Evolutionary conservation across 2,888 invertebrate species (phyloP).

Genomic region (Hydriomena furcata): DNA sequence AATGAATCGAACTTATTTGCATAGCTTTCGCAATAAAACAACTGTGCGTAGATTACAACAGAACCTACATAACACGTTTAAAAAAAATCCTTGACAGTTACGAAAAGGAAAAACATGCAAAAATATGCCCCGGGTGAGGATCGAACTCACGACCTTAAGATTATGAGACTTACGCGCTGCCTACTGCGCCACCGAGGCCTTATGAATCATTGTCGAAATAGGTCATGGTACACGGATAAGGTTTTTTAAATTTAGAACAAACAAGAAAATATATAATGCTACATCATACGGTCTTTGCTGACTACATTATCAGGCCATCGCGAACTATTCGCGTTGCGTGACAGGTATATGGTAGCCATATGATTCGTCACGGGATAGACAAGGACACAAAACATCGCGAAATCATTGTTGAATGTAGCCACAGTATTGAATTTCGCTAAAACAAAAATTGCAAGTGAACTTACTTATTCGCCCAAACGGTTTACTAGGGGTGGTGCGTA

Average conservation of each 20-base stretch:
- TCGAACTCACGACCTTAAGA: conserved; percentile 98
- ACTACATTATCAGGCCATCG: no score
- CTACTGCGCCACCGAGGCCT: conserved; percentile 94
- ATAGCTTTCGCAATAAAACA: conserved; percentile 51
- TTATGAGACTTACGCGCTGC: conserved; percentile 96
- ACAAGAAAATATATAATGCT: no score
- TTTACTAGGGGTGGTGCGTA: no score
- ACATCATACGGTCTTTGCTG: no score
- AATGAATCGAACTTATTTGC: conserved; percentile 58
- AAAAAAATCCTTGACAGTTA: conserved; percentile 27
- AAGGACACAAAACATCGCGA: no score
- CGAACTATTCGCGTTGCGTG: no score
- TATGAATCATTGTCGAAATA: conserved; percentile 27
- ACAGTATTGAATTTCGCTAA: no score
- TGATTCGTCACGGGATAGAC: no score
- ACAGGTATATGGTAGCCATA: no score
- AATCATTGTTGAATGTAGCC: no score
- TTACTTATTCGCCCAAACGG: no score
- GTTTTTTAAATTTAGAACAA: not conserved
- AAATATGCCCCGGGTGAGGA: conserved; percentile 93
- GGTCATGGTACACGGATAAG: conserved; percentile 9
- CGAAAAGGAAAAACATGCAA: conserved; percentile 36
- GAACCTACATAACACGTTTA: conserved; percentile 38
- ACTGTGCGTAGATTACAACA: conserved; percentile 30
- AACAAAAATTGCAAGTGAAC: no score